These are phyloP conservation scores for Ia io DNA, from an alignment of 2,113 vertebrate species.

Conservation along the genomic window DNA sequence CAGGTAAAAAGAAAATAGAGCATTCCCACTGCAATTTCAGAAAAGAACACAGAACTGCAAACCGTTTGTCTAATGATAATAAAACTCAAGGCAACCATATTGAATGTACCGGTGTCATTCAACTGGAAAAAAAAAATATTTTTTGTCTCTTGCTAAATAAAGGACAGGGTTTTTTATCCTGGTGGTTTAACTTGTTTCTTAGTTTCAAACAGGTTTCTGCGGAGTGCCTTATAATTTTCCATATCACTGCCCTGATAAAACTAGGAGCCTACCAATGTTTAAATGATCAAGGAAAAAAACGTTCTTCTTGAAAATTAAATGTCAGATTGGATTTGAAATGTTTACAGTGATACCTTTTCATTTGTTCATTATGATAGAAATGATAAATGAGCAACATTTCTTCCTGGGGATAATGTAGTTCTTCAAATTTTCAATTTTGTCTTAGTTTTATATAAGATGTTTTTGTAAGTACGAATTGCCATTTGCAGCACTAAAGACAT, in stretches of 20 bases:
- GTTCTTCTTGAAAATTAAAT: slow-evolving; percentile 53
- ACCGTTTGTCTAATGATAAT: slow-evolving; percentile 29
- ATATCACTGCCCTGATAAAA: not conserved
- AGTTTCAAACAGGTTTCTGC: not conserved
- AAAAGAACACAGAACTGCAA: slow-evolving; percentile 48
- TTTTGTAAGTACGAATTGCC: not conserved
- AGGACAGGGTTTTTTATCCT: not conserved
- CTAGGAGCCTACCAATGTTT: not conserved
- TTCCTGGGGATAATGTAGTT: not conserved
- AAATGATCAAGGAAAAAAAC: not conserved
- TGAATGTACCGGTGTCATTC: slow-evolving; percentile 38
- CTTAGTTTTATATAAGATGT: not conserved
- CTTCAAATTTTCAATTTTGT: slow-evolving; percentile 26
- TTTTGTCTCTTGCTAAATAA: slow-evolving; percentile 8
- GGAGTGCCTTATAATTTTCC: slow-evolving; percentile 48
- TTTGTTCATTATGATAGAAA: slow-evolving; percentile 27
- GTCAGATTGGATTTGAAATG: slow-evolving; percentile 51
- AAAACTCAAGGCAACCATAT: not conserved
- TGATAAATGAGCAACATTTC: not conserved
- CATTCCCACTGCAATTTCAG: slow-evolving; percentile 3
- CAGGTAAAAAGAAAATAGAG: not conserved
- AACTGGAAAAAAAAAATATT: slow-evolving; percentile 32
- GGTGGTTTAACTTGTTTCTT: not conserved
- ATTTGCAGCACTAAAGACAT: not conserved
- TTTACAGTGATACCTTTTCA: slow-evolving; percentile 52